Conservation (phyloP, 2,113 vertebrate genomes). For the Larimichthys crocea region DNA sequence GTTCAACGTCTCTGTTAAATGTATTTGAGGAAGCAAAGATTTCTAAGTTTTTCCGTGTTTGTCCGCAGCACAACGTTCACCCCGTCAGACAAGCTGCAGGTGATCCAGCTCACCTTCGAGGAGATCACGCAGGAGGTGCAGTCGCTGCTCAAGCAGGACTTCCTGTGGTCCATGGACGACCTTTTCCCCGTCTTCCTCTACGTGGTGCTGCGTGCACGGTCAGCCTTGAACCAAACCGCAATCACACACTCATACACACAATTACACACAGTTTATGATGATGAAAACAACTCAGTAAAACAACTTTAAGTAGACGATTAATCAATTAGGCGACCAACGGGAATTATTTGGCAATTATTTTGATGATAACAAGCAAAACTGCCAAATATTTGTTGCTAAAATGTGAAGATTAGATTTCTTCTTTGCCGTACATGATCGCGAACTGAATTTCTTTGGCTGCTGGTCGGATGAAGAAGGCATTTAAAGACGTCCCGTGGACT, state of each 20-base stretch:
- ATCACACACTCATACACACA: background rate
- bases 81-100: conserved; percentile 95
- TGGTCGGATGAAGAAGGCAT: too few species aligned
- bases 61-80: conserved; percentile 94
- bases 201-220: conserved; percentile 97
- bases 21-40: too few species aligned
- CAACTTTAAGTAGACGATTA: too few species aligned
- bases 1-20: background rate
- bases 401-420: too few species aligned
- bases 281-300: too few species aligned
- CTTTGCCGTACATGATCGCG: too few species aligned
- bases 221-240: conserved; percentile 5
- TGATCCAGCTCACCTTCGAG: conserved; percentile 98
- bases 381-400: too few species aligned
- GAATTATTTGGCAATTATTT: too few species aligned
- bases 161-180: conserved; percentile 99
- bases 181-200: conserved; percentile 98
- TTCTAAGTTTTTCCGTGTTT: background rate
- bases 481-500: too few species aligned
- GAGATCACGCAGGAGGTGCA: conserved; percentile 96
- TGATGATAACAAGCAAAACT: too few species aligned
- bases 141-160: conserved; percentile 91
- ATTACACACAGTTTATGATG: background rate
- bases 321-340: too few species aligned
- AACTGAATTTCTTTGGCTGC: too few species aligned